Evolutionary conservation across 2,888 invertebrate genomes (phyloP).

Genomic region (Drosophila trichaetosa): DNA sequence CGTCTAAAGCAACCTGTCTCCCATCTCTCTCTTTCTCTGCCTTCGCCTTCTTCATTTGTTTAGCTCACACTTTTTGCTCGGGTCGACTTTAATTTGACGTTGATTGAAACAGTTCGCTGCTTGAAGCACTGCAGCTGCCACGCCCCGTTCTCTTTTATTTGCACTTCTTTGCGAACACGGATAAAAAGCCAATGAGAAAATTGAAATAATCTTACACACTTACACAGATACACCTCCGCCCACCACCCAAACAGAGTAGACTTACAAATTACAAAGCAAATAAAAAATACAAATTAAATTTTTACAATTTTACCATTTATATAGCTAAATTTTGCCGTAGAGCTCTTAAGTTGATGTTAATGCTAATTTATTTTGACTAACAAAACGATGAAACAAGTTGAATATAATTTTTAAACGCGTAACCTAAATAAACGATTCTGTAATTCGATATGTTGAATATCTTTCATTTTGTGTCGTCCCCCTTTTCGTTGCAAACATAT

Average conservation of each 20-base stretch:
- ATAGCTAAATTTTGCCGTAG: constrained; percentile 59
- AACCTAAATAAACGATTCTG: constrained; percentile 45
- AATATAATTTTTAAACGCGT: constrained; percentile 43
- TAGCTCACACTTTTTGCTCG: constrained; percentile 15
- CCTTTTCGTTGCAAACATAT: background rate
- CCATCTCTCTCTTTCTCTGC: constrained; percentile 8
- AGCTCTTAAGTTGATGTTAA: constrained; percentile 71
- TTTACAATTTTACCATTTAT: constrained; percentile 67
- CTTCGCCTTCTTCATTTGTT: background rate
- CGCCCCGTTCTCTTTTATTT: constrained; percentile 7
- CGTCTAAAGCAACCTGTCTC: background rate
- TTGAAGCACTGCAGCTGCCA: constrained; percentile 33
- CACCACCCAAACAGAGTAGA: constrained; percentile 19
- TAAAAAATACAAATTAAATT: constrained; percentile 56
- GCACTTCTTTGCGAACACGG: constrained; percentile 35
- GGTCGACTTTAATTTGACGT: constrained; percentile 76
- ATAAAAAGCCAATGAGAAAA: constrained; percentile 35
- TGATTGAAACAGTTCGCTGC: constrained; percentile 74
- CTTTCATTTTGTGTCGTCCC: constrained; percentile 59
- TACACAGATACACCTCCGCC: constrained; percentile 14
- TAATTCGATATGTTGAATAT: constrained; percentile 34
- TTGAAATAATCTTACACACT: constrained; percentile 20
- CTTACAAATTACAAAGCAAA: constrained; percentile 15
- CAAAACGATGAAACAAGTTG: constrained; percentile 49
- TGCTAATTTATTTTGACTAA: constrained; percentile 68